Evolutionary conservation across 2,888 invertebrate species (phyloP).

Genomic region (Branchipolynoe longqiensis): DNA sequence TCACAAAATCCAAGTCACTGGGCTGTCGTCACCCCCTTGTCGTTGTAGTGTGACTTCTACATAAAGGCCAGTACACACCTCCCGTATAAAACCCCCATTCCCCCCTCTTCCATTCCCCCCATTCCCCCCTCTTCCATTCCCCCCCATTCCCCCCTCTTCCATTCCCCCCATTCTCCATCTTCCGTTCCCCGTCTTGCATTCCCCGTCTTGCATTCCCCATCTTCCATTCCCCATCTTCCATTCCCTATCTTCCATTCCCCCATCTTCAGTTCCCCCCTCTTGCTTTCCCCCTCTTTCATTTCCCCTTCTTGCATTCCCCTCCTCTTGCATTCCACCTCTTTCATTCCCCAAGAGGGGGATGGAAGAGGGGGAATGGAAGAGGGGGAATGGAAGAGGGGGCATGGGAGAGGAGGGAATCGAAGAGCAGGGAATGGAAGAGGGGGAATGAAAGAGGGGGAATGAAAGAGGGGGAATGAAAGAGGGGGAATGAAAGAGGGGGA

Average conservation of each 20-base stretch:
- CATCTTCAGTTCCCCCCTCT: not conserved
- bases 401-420: not conserved
- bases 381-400: not conserved
- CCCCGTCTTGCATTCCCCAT: no score
- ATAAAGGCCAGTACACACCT: no score
- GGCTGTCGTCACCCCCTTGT: no score
- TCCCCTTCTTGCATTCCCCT: not conserved
- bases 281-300: not conserved
- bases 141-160: no score
- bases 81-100: no score
- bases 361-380: not conserved
- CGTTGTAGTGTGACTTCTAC: no score
- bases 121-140: no score
- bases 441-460: not conserved
- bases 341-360: not conserved
- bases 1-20: no score
- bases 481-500: not conserved
- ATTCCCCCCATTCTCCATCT: no score
- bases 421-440: not conserved
- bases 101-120: no score
- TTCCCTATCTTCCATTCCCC: not conserved
- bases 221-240: not conserved
- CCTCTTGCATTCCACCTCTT: not conserved
- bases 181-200: no score
- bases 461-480: not conserved